phyloP scores from a whole-genome alignment of 2,113 vertebrate genomes.

The Microcebus jonahi region DNA sequence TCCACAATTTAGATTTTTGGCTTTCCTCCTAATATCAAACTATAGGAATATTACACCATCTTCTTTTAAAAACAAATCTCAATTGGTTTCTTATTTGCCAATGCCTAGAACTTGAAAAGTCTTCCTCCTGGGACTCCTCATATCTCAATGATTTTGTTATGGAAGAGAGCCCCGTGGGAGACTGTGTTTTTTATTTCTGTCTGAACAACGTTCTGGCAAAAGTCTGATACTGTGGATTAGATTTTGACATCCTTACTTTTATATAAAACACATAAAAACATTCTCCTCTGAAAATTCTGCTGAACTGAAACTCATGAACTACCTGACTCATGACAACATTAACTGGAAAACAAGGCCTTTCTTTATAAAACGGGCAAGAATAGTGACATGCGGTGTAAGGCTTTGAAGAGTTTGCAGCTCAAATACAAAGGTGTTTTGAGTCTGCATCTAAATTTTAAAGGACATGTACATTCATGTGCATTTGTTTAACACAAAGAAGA shows the following conservation, averaged over 20 bases:
- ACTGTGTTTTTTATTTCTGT: slow-evolving; percentile 77
- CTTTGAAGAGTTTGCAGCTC: background rate
- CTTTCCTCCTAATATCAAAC: slow-evolving; percentile 79
- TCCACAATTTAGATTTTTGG: slow-evolving; percentile 76
- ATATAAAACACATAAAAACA: slow-evolving; percentile 58
- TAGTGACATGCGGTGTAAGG: background rate
- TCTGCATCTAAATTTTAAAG: background rate
- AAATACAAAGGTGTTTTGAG: background rate
- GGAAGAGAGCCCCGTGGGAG: slow-evolving; percentile 46
- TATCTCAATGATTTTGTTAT: slow-evolving; percentile 82
- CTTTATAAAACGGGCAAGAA: slow-evolving; percentile 32
- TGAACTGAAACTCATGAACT: slow-evolving; percentile 58
- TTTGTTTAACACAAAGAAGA: background rate
- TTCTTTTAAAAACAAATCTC: slow-evolving; percentile 76
- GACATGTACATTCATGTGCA: accelerated
- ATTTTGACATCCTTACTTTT: slow-evolving; percentile 70
- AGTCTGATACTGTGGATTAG: slow-evolving; percentile 71
- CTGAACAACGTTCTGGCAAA: slow-evolving; percentile 61
- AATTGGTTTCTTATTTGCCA: slow-evolving; percentile 79
- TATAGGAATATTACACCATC: slow-evolving; percentile 72
- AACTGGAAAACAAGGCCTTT: slow-evolving; percentile 36
- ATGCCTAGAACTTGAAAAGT: slow-evolving; percentile 67
- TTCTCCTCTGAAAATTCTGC: slow-evolving; percentile 64
- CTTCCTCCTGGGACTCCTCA: slow-evolving; percentile 60
- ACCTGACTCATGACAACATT: slow-evolving; percentile 42